Conservation (phyloP, 35 echinoderm and acorn worm genomes). For the Chiridota heheva region DNA sequence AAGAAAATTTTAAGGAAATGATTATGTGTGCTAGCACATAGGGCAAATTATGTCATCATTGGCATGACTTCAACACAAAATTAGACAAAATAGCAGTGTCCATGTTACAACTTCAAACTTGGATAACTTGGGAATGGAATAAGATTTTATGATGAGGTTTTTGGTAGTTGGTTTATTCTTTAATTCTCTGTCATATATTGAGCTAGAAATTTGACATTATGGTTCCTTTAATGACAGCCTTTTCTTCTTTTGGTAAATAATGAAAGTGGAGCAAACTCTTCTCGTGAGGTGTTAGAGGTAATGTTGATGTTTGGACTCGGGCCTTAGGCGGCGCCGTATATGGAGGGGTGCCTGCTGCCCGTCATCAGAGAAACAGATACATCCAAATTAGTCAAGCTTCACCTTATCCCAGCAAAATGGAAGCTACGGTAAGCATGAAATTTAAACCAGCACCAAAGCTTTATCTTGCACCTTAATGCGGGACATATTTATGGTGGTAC, state of each 20-base stretch:
- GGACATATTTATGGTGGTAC: background rate
- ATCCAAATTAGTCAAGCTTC: slow-evolving; percentile 70
- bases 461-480: background rate
- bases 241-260: slow-evolving; percentile 17
- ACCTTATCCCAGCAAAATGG: slow-evolving; percentile 54
- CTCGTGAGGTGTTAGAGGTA: slow-evolving; percentile 74
- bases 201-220: background rate
- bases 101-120: background rate
- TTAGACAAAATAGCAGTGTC: too few relatives aligned
- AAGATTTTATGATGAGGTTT: too few relatives aligned
- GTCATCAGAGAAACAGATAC: slow-evolving; percentile 68
- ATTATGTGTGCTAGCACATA: background rate
- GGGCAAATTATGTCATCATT: too few relatives aligned
- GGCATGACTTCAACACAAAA: too few relatives aligned
- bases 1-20: background rate
- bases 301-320: slow-evolving; percentile 64
- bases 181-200: too few relatives aligned
- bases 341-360: slow-evolving; percentile 84
- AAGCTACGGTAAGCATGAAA: slow-evolving; percentile 64
- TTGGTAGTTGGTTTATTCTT: background rate
- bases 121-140: too few relatives aligned
- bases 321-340: slow-evolving; percentile 52
- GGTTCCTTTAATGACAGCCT: background rate
- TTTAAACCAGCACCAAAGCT: background rate
- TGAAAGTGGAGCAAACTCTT: slow-evolving; percentile 27